Conservation (phyloP, 1,140 invertebrate species). For the Aphelinus certus region DNA sequence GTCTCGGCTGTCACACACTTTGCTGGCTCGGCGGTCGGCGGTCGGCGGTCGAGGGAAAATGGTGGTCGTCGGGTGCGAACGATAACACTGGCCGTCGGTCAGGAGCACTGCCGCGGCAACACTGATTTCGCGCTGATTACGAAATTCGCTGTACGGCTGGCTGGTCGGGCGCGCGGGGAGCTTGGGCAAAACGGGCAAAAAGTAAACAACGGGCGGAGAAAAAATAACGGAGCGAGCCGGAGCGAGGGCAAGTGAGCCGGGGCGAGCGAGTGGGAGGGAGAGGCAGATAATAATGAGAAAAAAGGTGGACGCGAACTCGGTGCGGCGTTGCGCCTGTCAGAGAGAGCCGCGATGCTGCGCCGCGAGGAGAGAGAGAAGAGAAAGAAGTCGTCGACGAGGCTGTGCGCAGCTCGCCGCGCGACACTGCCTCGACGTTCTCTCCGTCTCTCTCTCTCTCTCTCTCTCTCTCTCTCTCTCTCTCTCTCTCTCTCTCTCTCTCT, state of each 20-base stretch:
- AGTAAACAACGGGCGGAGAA: no score
- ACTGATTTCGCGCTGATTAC: background rate
- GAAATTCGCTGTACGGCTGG: no score
- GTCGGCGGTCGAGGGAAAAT: background rate
- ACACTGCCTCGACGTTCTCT: slow-evolving; percentile 49
- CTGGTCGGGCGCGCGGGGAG: no score
- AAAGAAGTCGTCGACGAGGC: slow-evolving; percentile 5
- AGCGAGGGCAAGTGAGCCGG: background rate
- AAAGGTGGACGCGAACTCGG: background rate
- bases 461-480: slow-evolving; percentile 56
- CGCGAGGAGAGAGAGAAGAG: slow-evolving; percentile 12
- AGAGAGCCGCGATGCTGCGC: background rate
- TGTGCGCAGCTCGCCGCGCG: slow-evolving; percentile 7
- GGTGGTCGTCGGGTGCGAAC: slow-evolving; percentile 8
- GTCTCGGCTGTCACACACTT: background rate
- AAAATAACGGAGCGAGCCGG: no score
- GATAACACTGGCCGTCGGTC: background rate
- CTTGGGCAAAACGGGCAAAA: no score
- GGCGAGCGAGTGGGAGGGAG: background rate
- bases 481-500: slow-evolving; percentile 58
- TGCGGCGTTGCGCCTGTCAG: slow-evolving; percentile 1
- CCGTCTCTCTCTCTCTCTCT: slow-evolving; percentile 49
- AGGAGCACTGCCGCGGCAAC: slow-evolving; percentile 1
- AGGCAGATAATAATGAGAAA: slow-evolving; percentile 5
- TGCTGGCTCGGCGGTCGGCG: no score